Evolutionary conservation across 2,113 vertebrate species (phyloP), one percentile per base, ranked within the genome.

Genomic region (Labeo rohita): DNA sequence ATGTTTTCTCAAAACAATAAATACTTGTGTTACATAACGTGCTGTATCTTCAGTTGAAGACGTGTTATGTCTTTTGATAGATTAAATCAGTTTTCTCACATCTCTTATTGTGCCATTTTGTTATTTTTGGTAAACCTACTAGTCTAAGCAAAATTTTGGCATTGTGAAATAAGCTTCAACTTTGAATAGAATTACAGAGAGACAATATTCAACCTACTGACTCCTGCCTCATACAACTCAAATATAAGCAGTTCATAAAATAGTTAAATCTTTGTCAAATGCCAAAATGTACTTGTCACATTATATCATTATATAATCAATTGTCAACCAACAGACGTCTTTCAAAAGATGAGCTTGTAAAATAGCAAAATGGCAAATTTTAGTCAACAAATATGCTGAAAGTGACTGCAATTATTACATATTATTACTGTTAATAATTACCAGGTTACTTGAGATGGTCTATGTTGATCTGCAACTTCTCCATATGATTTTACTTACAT

Each of bases 71-170:
- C 85, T 84, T 68, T 47, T 54, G 52, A 61, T 47, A 28, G 36
- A 56, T 21, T 61, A 36, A 84, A 72, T 81, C 81, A 61, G 63
- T 50, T 70, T 84, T 28, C 75, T 80, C 70, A 61, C 49, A 54
- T 81, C 23, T 11, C 13, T 68, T 39, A 81, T 70, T 73, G 52
- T 78, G 34, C 34, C 70, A 65, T 85, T 61, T 80, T 89, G 75
- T 66, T 45, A 56, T 84, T 84, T 89, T 72, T 72, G 77, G 79
- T 81, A 15, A 68, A 78, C 65, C 61, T 59, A 23, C 72, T 63
- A 84, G 85, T 85, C 88, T 82, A 81, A 89, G 76, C 80, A 88
- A 82, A 78, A 43, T 75, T 83, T 80, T 68, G 36, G 43, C 23
- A 77, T 3, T 15, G 77, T 50, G 16, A 72, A 86, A 56, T 85